A percentile compares a stretch with the other conserved stretches of the same genome.
These are phyloP conservation scores for Hydroisotoma schaefferi DNA, from an alignment of 2,888 invertebrate species.

Conservation along the genomic window DNA sequence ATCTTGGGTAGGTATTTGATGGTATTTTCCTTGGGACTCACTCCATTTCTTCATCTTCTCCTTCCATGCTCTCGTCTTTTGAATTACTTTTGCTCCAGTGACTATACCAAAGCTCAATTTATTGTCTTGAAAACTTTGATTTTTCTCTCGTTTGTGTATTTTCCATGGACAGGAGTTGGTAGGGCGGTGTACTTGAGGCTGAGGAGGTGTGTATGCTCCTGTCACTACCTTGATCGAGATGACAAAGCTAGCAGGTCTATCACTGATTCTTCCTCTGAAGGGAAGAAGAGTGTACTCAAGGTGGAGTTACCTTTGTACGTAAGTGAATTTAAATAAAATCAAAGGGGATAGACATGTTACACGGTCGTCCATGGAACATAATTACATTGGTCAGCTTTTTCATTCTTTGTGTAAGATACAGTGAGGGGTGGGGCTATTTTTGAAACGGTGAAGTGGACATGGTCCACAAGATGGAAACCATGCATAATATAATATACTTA, in stretches of 20 bases:
- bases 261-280: too few relatives aligned
- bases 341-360: background rate
- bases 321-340: constrained; percentile 12
- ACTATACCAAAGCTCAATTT: constrained; percentile 14
- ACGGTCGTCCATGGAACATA: background rate
- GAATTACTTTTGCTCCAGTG: constrained; percentile 7
- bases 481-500: too few relatives aligned
- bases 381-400: background rate
- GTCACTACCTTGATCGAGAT: too few relatives aligned
- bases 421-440: too few relatives aligned
- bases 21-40: constrained; percentile 5
- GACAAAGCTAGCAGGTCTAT: too few relatives aligned
- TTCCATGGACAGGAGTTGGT: constrained; percentile 3
- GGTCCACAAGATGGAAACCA: too few relatives aligned
- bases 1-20: background rate
- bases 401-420: too few relatives aligned
- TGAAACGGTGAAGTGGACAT: too few relatives aligned
- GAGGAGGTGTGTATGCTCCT: too few relatives aligned
- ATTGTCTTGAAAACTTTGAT: constrained; percentile 17
- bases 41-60: constrained; percentile 5
- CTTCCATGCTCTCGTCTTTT: constrained; percentile 1
- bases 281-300: too few relatives aligned
- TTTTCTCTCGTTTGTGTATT: constrained; percentile 12
- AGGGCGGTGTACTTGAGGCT: background rate
- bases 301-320: too few relatives aligned